Evolutionary conservation across 2,888 invertebrate species (phyloP).

Genomic region (Patella caerulea): DNA sequence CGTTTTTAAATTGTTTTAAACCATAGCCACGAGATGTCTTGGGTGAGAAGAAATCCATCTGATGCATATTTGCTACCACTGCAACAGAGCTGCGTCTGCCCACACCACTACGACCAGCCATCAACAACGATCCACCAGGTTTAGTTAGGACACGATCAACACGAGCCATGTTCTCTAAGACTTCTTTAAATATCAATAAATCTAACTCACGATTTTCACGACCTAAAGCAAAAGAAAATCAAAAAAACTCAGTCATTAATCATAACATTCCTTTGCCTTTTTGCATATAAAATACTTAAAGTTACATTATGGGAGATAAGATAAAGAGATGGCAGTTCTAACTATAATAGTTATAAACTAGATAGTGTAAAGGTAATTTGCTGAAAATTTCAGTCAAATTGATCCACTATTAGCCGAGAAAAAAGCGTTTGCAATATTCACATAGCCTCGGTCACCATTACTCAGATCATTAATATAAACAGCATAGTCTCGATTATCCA

Average conservation of each 20-base stretch:
- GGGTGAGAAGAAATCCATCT: slow-evolving; percentile 76
- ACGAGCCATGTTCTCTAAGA: slow-evolving; percentile 78
- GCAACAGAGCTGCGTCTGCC: slow-evolving; percentile 86
- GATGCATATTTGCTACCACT: slow-evolving; percentile 81
- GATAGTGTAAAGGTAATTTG: too few relatives aligned
- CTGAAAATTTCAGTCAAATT: too few relatives aligned
- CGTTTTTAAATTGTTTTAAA: slow-evolving; percentile 81
- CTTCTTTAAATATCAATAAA: slow-evolving; percentile 79
- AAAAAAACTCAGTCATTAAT: background rate
- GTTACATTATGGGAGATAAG: too few relatives aligned
- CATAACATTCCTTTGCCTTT: background rate
- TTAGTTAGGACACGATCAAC: slow-evolving; percentile 78
- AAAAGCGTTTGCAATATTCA: too few relatives aligned
- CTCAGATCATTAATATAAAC: too few relatives aligned
- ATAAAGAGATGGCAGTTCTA: too few relatives aligned
- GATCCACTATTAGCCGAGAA: too few relatives aligned
- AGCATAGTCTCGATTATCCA: too few relatives aligned
- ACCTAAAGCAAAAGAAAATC: slow-evolving; percentile 72
- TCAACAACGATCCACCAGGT: slow-evolving; percentile 78
- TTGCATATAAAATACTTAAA: background rate
- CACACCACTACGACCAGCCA: slow-evolving; percentile 84
- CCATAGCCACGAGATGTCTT: slow-evolving; percentile 76
- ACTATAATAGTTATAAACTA: too few relatives aligned
- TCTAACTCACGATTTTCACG: slow-evolving; percentile 79
- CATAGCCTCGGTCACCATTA: too few relatives aligned